Base-by-base conservation (phyloP, 1,140 invertebrate species). In the Onthophagus taurus region DNA sequence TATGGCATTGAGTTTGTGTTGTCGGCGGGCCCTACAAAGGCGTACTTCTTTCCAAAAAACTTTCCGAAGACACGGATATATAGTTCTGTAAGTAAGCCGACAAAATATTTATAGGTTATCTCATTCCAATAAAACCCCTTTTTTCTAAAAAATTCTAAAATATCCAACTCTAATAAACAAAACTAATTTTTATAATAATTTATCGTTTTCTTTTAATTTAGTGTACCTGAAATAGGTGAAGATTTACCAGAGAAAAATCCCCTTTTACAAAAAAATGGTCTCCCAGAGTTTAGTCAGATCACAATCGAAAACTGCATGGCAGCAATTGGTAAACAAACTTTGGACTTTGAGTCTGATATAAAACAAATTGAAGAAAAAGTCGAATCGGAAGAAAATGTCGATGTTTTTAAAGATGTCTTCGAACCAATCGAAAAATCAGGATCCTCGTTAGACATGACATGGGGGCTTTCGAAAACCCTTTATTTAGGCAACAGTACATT, bases 221-320 rank as follows among this genome's bases (percentile, higher is more conserved):
- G 90, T 50, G 76, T 94, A 43, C 91, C 91, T 31, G 89, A 94
- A 76, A 84, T 93, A 34, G 88, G 89, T 4, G 79, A 85, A 59
- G 87, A 92, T 57, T 70, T 76, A 53, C 71, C 75, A 30, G 75
- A 80, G 23, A 80, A 78, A 52, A 86, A 87, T 69, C 71, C 78
- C 14, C 60, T 92, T n/a, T 57, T 91, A 1, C 75, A 79, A 48
- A 72, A 75, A 24, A 72, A 81, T 62, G 78, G 80, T 4, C 68
- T 85, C 29, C 89, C 89, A 33, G 76, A 85, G 55, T 92, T 90
- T 59, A 81, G 77, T 56, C 72, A 77, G 50, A 70, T 92, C 20
- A 81, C 79, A n/a, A 80, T 87, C 39, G 81, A 89, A 64, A 82
- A 83, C 64, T 88, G 86, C 61, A 72, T 86, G 30, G 80, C 79